phyloP scores from a whole-genome alignment of 2,797 vertebrate genomes.

The Melopsittacus undulatus region DNA sequence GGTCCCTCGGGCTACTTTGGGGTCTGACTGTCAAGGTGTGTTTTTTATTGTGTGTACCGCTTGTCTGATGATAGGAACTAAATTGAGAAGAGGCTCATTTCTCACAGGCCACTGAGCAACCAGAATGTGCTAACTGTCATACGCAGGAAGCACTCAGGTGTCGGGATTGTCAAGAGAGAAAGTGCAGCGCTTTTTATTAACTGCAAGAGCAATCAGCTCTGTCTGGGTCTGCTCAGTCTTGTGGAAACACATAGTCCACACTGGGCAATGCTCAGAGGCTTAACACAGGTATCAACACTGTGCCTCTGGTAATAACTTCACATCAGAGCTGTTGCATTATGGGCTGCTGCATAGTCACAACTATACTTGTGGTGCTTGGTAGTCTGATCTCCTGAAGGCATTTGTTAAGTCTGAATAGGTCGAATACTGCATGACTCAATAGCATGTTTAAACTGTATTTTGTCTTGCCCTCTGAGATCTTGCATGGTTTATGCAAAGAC shows the following conservation, averaged over 20 bases:
- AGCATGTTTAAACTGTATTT: not conserved
- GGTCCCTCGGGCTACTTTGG: constrained; percentile 60
- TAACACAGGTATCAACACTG: constrained; percentile 64
- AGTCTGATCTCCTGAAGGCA: not conserved
- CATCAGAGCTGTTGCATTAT: constrained; percentile 43
- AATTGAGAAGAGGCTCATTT: constrained; percentile 71
- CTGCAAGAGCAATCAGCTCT: constrained; percentile 72
- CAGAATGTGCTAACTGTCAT: constrained; percentile 72
- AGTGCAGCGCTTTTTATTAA: constrained; percentile 68
- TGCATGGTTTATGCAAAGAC: not conserved
- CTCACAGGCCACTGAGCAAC: constrained; percentile 68
- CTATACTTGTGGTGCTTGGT: not conserved
- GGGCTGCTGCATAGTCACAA: constrained; percentile 8
- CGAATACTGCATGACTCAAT: not conserved
- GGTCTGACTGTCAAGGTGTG: constrained; percentile 58
- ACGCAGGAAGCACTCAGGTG: constrained; percentile 66
- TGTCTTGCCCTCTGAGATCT: not conserved
- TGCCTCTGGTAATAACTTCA: constrained; percentile 49
- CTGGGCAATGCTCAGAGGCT: constrained; percentile 59
- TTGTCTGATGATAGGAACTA: constrained; percentile 70
- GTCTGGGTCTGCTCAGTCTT: constrained; percentile 70
- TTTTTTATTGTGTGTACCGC: constrained; percentile 60
- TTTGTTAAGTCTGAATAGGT: not conserved
- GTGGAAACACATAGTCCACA: constrained; percentile 71
- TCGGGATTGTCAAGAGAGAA: constrained; percentile 69